Evolutionary conservation across 2,888 invertebrate species (phyloP).

Genomic region (Drosophila pullipes): DNA sequence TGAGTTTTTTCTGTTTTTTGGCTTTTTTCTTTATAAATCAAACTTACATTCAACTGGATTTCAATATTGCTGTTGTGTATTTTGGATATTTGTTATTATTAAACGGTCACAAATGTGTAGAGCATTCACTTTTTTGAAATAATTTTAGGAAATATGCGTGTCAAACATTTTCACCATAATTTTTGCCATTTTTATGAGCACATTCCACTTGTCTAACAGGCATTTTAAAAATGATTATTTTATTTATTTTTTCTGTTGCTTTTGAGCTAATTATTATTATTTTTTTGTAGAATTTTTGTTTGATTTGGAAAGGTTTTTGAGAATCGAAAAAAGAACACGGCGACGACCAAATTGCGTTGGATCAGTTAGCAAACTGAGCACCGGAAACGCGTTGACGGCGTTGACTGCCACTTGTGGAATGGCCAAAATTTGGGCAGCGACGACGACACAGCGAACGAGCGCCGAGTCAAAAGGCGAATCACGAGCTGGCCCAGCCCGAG

Average conservation of each 20-base stretch:
- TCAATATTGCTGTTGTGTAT: constrained; percentile 46
- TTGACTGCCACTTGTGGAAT: constrained; percentile 83
- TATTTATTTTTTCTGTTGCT: constrained; percentile 1
- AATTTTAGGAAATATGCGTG: constrained; percentile 29
- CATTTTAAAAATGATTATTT: constrained; percentile 20
- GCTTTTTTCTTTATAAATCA: not conserved
- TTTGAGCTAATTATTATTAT: not conserved
- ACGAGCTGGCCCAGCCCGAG: constrained; percentile 65
- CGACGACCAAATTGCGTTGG: constrained; percentile 55
- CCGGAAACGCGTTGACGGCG: constrained; percentile 78
- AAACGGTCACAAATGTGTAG: constrained; percentile 9
- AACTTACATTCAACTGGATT: constrained; percentile 45
- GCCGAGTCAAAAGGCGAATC: constrained; percentile 62
- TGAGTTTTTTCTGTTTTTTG: not conserved
- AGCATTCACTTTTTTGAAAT: constrained; percentile 36
- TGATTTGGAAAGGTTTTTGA: constrained; percentile 2
- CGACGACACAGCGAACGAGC: constrained; percentile 29
- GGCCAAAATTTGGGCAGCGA: constrained; percentile 47
- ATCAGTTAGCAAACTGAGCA: constrained; percentile 68
- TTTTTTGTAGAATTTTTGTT: not conserved
- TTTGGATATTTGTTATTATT: constrained; percentile 2
- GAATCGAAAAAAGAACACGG: constrained; percentile 34
- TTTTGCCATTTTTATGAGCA: constrained; percentile 34
- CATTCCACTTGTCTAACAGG: constrained; percentile 30
- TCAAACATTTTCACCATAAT: constrained; percentile 33